These are phyloP conservation scores for Xyrichtys novacula DNA, from an alignment of 2,797 vertebrate genomes.

Conservation along the genomic window DNA sequence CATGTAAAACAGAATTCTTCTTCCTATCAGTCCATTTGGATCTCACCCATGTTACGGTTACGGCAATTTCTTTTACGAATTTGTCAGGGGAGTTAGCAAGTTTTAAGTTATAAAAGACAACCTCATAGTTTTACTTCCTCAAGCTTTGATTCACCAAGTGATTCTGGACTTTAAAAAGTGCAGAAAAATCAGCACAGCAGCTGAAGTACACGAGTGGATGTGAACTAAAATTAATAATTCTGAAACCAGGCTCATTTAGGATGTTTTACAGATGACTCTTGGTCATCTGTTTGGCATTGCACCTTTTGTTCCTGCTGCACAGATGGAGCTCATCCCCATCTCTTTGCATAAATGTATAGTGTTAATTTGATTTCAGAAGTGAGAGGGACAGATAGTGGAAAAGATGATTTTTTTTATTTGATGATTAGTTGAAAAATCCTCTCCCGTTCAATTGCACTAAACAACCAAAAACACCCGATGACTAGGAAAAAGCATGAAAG, in stretches of 20 bases:
- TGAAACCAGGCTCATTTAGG: neutral
- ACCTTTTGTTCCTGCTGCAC: neutral
- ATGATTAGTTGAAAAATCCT: too few relatives aligned
- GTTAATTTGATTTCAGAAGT: too few relatives aligned
- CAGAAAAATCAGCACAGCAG: neutral
- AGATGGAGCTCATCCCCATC: neutral
- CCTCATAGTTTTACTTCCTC: neutral
- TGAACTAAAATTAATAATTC: neutral
- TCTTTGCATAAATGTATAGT: too few relatives aligned
- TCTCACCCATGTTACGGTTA: neutral
- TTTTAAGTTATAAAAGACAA: neutral
- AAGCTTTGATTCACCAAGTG: neutral
- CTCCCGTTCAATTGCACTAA: too few relatives aligned
- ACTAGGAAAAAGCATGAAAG: too few relatives aligned
- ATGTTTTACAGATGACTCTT: neutral
- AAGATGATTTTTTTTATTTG: too few relatives aligned
- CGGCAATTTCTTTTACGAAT: too few relatives aligned
- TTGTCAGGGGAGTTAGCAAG: neutral
- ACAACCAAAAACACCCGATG: too few relatives aligned
- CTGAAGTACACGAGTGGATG: neutral
- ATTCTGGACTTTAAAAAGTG: neutral
- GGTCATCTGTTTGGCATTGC: neutral
- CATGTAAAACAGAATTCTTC: neutral
- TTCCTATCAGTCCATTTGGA: neutral
- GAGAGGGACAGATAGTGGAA: too few relatives aligned